Conservation (phyloP, 2,113 vertebrate genomes). For the Pituophis catenifer region DNA sequence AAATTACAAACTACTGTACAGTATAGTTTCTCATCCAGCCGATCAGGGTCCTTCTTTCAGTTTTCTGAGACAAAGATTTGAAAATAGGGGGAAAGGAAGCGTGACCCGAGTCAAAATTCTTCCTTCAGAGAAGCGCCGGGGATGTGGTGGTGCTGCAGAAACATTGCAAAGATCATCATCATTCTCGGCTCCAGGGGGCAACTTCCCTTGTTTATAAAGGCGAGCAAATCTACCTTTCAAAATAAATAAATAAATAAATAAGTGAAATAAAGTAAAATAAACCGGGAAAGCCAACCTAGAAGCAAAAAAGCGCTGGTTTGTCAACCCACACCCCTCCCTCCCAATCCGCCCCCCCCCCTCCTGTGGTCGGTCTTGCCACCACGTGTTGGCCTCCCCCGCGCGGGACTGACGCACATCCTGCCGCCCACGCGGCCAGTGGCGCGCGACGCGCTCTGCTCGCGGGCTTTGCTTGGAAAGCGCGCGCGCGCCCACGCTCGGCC, state of each 20-base stretch:
- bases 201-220: background rate
- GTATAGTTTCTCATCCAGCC: background rate
- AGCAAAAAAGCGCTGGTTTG: background rate
- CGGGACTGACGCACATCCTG: conserved; percentile 46
- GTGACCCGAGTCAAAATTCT: background rate
- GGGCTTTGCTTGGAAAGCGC: background rate
- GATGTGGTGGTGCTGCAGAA: background rate
- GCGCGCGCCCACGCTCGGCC: conserved; percentile 8
- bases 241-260: background rate
- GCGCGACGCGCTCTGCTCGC: conserved; percentile 14
- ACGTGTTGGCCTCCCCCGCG: conserved; percentile 30
- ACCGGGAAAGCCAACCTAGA: background rate
- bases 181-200: background rate
- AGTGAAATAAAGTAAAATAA: background rate
- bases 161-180: background rate
- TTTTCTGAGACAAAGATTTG: background rate
- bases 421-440: conserved; percentile 49
- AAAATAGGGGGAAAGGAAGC: background rate
- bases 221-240: background rate
- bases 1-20: background rate
- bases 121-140: background rate
- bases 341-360: background rate
- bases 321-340: background rate
- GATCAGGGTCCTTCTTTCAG: background rate
- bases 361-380: background rate